Evolutionary conservation across 23 tunicate genomes (phyloP).

Genomic region (Trididemnum nubilum): DNA sequence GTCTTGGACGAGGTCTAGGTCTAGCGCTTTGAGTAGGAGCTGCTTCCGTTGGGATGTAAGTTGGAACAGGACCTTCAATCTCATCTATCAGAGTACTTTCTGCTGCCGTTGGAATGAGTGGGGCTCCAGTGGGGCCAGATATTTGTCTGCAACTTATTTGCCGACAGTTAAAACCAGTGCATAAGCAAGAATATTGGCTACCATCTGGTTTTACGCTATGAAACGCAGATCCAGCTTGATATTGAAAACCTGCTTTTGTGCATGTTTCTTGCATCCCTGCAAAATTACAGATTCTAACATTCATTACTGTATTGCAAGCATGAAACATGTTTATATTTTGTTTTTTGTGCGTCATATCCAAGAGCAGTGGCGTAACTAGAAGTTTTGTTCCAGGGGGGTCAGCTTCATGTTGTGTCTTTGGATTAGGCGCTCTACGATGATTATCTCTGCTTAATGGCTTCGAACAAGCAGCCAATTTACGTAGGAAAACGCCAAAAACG

Average conservation of each 20-base stretch:
- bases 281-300: background rate
- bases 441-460: too few species aligned
- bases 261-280: conserved; percentile 14
- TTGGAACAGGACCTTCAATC: background rate
- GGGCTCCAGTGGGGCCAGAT: background rate
- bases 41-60: too few species aligned
- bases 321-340: too few species aligned
- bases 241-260: background rate
- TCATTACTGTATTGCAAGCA: background rate
- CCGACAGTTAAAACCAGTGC: background rate
- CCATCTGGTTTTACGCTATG: conserved; percentile 15
- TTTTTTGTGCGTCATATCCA: too few species aligned
- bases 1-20: background rate
- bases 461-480: too few species aligned
- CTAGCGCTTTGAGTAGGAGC: background rate
- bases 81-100: background rate
- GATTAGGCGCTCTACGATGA: too few species aligned
- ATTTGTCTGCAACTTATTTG: background rate
- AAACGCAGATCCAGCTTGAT: background rate
- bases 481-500: too few species aligned
- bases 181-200: background rate
- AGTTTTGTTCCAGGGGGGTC: too few species aligned
- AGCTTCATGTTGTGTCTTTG: too few species aligned
- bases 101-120: background rate
- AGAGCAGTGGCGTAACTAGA: too few species aligned